Evolutionary conservation across 92 coral and sea anemone species (phyloP), one percentile per base, ranked within the genome.

Genomic region (Parazoanthus swiftii): DNA sequence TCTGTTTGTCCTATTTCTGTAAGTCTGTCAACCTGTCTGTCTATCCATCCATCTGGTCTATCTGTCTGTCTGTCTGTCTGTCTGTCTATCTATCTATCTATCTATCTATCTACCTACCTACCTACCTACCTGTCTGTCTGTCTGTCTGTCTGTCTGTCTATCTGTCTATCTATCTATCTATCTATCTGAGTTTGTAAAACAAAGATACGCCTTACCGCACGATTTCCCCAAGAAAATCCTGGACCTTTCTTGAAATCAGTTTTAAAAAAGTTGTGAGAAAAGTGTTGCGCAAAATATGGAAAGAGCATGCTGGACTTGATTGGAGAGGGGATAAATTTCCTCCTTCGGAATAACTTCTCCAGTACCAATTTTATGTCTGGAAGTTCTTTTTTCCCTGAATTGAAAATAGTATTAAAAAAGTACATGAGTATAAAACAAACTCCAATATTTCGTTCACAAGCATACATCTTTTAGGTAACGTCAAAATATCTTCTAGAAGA

Each of bases 191-290:
- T 21, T 5, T 67, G 10, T 11, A 26, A 67, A 5, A 65, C 2
- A 18, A 25, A n/a, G 0, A 67, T 29, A 29, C 33, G 9, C 8
- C 81, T 76, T 76, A 76, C 81, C 56, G 81, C 81, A 33, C 81
- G 81, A 43, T 76, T 76, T 42, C 81, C 81, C 81, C 81, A 76
- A 76, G 81, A 76, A 42, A 76, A 76, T 76, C 81, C 81, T 3
- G 81, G 81, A 15, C 81, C 81, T 76, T 76, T 76, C 29, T 76
- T 42, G 43, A 76, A 76, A 76, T 76, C 81, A 21, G 81, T 76
- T n/a, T 76, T 76, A 35, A 76, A 76, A 76, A 76, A 76, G 37
- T 6, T 76, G 54, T 76, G 81, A 76, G 81, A 76, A 43, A 76
- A 76, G 81, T 76, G 81, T 42, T 76, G 81, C 3, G 81, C 81